Percentiles rank a stretch among this genome's conserved stretches.
Conservation (phyloP, 2,113 vertebrate species). For the Melanostigma gelatinosum region DNA sequence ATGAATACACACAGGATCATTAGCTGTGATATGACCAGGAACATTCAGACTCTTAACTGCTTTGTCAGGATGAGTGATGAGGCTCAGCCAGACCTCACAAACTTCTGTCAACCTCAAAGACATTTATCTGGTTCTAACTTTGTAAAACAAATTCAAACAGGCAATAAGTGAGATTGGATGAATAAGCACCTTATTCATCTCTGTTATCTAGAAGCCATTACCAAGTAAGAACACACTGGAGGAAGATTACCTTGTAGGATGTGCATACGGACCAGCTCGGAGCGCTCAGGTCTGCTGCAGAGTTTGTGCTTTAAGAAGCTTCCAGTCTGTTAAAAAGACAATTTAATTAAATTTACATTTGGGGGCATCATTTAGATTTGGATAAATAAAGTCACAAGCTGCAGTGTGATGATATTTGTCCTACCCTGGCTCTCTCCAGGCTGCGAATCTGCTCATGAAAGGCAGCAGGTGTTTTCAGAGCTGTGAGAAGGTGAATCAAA, state of each 20-base stretch:
- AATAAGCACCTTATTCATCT: constrained; percentile 39
- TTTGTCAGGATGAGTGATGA: constrained; percentile 56
- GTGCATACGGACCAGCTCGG: constrained; percentile 97
- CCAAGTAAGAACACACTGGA: constrained; percentile 5
- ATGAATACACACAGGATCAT: constrained; percentile 46
- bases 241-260: constrained; percentile 91
- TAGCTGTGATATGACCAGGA: constrained; percentile 28
- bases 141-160: constrained; percentile 40
- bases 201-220: constrained; percentile 17
- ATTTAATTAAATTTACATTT: background rate
- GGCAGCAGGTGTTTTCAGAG: constrained; percentile 94
- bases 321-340: constrained; percentile 86
- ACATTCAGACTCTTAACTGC: constrained; percentile 22
- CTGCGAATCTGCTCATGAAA: constrained; percentile 97
- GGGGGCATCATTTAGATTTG: background rate
- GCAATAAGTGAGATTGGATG: constrained; percentile 14
- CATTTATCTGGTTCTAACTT: constrained; percentile 33
- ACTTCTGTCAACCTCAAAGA: constrained; percentile 14
- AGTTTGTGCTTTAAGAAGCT: constrained; percentile 99
- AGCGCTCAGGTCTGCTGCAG: constrained; percentile 91
- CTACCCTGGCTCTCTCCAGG: constrained; percentile 96
- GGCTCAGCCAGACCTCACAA: constrained; percentile 30
- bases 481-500: constrained; percentile 75
- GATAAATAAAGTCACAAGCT: background rate
- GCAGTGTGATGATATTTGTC: constrained; percentile 34